These are phyloP conservation scores for Picathartes gymnocephalus DNA, from an alignment of 2,113 vertebrate genomes.

Conservation along the genomic window DNA sequence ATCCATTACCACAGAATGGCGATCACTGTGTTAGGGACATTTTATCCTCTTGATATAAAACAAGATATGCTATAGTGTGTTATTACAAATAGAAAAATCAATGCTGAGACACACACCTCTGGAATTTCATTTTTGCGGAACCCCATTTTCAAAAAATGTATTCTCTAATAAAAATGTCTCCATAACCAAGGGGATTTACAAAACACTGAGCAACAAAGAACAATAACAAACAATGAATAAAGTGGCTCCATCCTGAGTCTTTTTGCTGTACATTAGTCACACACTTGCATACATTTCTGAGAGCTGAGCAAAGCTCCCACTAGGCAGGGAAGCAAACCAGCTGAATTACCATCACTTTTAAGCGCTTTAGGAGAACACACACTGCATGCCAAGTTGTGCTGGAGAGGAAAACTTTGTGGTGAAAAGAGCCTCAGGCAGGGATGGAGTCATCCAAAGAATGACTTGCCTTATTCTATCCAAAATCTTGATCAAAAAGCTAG, in stretches of 20 bases:
- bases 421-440: neutral
- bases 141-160: constrained; percentile 74
- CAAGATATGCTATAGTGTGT: constrained; percentile 76
- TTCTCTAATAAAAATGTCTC: constrained; percentile 79
- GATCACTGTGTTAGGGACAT: constrained; percentile 82
- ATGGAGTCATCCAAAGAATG: neutral
- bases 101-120: constrained; percentile 82
- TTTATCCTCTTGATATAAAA: constrained; percentile 86
- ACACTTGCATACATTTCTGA: constrained; percentile 56
- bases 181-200: constrained; percentile 74
- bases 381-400: constrained; percentile 22
- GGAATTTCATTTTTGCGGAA: constrained; percentile 81
- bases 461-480: neutral
- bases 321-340: constrained; percentile 45
- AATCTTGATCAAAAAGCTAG: neutral
- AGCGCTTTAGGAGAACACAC: constrained; percentile 7
- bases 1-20: constrained; percentile 83
- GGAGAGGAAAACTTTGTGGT: constrained; percentile 4
- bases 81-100: constrained; percentile 89
- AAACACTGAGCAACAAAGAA: constrained; percentile 68
- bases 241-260: constrained; percentile 60
- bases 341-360: constrained; percentile 52
- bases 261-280: constrained; percentile 52
- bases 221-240: constrained; percentile 71
- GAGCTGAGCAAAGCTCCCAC: neutral